Percentiles rank a stretch among this genome's conserved stretches.
Conservation (phyloP, 2,888 invertebrate genomes). For the Lasioglossum morio region DNA sequence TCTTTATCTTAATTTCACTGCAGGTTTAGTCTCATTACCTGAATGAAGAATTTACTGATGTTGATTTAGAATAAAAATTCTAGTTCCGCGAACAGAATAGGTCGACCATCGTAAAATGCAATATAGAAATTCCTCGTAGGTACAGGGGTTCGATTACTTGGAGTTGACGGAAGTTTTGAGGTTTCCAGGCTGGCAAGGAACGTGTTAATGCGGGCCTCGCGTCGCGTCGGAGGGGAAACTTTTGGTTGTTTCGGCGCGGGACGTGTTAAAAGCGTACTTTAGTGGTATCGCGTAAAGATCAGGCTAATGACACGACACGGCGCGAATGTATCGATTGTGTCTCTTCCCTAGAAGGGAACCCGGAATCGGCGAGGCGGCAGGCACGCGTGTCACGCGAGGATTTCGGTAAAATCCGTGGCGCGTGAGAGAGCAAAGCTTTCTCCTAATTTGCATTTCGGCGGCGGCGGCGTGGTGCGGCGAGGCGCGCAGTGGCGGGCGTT, state of each 20-base stretch:
- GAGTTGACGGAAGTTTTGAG: no score
- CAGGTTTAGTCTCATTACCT: no score
- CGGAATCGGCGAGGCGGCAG: conserved; percentile 20
- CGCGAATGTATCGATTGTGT: conserved; percentile 11
- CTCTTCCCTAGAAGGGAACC: not conserved
- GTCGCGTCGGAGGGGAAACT: not conserved
- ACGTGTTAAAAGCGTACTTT: conserved; percentile 6
- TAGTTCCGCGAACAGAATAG: not conserved
- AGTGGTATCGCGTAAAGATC: conserved; percentile 1
- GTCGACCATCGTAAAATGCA: not conserved
- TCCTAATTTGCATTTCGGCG: conserved; percentile 74
- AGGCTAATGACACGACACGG: not conserved
- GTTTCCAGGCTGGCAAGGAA: not conserved
- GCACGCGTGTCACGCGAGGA: conserved; percentile 49
- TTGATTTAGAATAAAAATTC: not conserved
- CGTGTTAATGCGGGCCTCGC: not conserved
- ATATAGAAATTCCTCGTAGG: not conserved
- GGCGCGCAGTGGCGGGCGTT: not conserved
- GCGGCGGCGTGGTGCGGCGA: conserved; percentile 14
- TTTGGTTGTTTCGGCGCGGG: not conserved
- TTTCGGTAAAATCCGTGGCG: conserved; percentile 55
- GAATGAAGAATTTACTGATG: not conserved
- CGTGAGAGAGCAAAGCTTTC: conserved; percentile 68
- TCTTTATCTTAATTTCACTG: no score
- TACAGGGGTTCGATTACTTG: not conserved